Evolutionary conservation across 2,113 vertebrate genomes (phyloP), one percentile per base, ranked within the genome.

Genomic region (Pampusana beccarii): DNA sequence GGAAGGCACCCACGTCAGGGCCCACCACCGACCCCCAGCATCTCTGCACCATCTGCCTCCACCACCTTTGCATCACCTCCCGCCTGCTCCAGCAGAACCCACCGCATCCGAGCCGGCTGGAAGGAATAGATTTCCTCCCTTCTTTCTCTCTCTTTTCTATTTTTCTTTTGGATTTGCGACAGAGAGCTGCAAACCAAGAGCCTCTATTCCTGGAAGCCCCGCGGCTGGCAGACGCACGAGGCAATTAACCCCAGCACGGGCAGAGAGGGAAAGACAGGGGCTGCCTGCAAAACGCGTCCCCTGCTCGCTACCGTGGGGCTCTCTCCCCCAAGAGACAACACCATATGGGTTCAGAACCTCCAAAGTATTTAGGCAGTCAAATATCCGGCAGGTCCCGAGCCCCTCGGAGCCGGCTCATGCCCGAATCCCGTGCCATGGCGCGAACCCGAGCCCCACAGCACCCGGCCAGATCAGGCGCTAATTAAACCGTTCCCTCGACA

Each of bases 401-500:
- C 89, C 91, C 91, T 71, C 9, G 0, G 92, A 95, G 92, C 67
- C 90, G 51, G 87, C 69, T 88, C 57, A 3, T 1, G 4, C 36
- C 42, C 17, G 42, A 44, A 44, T 84, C 90, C 86, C 1, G 8
- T 26, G 73, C 75, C 78, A 51, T 5, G 13, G 42, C 0, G 25
- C 31, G 3, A 91, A 88, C 87, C 33, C 1, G 80, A 94, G 69
- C 88, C 90, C 88, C 94, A 86, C 93, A 95, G 88, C 88, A 94
- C 85, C 93, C 93, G 88, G 79, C 72, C 78, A 93, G 92, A 93
- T 97, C 94, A 95, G 79, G 56, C 4, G 6, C 93, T 96, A 97
- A 96, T 96, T 96, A 95, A 96, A 96, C 90, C 79, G 1, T 88
- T 95, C 95, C 95, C 94, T 92, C 38, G 82, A 93, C 92, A 96